Conservation (phyloP, 2,888 invertebrate genomes). For the Sepiola atlantica region DNA sequence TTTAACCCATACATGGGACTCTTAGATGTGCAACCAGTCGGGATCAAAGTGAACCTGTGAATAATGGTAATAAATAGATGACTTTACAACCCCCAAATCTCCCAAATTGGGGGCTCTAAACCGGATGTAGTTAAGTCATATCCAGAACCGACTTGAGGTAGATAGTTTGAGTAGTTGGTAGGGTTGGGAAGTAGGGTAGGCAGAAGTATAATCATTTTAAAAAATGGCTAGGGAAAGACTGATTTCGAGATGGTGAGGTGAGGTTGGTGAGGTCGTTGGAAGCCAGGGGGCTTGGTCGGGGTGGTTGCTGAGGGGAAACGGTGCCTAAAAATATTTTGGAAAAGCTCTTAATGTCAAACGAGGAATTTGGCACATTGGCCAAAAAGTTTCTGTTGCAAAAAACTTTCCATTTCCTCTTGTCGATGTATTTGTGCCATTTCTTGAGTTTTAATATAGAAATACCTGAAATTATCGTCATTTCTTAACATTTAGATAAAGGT, state of each 20-base stretch:
- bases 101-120: no score
- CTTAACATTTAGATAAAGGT: constrained; percentile 33
- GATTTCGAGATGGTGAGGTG: not conserved
- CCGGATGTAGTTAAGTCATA: no score
- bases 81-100: no score
- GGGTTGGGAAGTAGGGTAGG: not conserved
- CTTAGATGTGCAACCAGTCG: no score
- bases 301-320: not conserved
- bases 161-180: not conserved
- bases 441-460: not conserved
- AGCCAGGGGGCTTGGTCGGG: no score
- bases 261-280: no score
- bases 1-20: no score
- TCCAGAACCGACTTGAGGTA: no score
- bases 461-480: not conserved
- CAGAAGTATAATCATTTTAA: no score
- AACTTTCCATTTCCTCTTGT: constrained; percentile 14
- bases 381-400: constrained; percentile 10
- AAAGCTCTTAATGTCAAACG: constrained; percentile 2
- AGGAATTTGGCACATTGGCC: constrained; percentile 36
- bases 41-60: no score
- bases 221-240: no score
- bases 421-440: constrained; percentile 10
- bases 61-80: no score
- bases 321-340: constrained; percentile 33